phyloP scores from a whole-genome alignment of 2,797 vertebrate genomes.

The Poeciliopsis turneri region DNA sequence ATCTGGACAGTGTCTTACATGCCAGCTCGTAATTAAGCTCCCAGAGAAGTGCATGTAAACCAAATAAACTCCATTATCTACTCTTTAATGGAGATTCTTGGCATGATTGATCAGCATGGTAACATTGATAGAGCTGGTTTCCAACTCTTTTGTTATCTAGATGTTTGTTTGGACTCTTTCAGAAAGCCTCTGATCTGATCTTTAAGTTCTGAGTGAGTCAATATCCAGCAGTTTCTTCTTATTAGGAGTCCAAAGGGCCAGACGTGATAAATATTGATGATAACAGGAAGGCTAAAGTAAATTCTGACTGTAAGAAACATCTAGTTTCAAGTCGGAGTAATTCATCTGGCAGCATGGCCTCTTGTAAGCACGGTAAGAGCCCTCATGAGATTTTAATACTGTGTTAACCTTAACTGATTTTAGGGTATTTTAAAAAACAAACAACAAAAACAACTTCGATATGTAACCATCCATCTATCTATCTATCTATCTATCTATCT shows the following conservation, averaged over 20 bases:
- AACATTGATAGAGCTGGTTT: background rate
- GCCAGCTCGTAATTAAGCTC: conserved; percentile 48
- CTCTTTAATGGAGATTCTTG: background rate
- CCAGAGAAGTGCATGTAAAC: conserved; percentile 1
- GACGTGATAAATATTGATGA: conserved; percentile 3
- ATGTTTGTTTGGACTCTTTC: conserved; percentile 1
- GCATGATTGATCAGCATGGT: background rate
- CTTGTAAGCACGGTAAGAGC: background rate
- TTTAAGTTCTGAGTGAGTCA: background rate
- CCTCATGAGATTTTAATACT: background rate
- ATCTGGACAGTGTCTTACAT: conserved; percentile 16
- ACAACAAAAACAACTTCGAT: background rate
- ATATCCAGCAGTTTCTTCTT: conserved; percentile 20
- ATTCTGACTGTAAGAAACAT: background rate
- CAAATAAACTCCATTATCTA: conserved; percentile 6
- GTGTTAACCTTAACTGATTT: background rate
- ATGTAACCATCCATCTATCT: background rate
- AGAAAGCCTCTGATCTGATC: background rate
- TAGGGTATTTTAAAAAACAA: background rate
- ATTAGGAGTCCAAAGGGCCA: conserved; percentile 17
- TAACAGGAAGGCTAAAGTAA: background rate
- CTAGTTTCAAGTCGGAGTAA: background rate
- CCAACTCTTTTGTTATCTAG: background rate
- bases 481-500: too few species aligned
- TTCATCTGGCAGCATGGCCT: background rate